Evolutionary conservation across 2,113 vertebrate species (phyloP), one percentile per base, ranked within the genome.

Genomic region (Noturus placidus): DNA sequence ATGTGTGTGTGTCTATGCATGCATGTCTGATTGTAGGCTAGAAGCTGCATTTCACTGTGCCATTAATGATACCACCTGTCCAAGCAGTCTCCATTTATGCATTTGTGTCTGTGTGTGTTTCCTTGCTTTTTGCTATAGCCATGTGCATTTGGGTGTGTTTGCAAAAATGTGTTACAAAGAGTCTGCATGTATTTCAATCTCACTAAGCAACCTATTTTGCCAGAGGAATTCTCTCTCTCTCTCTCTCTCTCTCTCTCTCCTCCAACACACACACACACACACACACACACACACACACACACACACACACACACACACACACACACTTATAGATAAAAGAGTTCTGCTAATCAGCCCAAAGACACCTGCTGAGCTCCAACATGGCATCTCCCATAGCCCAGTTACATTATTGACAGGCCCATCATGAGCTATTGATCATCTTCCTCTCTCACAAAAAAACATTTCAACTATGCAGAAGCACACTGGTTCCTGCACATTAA

Each of bases 391-490:
- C 91, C 87, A 88, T 89, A 90, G 92, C 86, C 86, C 87, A 92
- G 91, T 94, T 95, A 93, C 93, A 95, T 95, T 94, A 95, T 95
- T 93, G 93, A 94, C 94, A 92, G 92, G 91, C 92, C 88, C 87
- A 91, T 90, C 13, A 14, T 89, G 90, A 89, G 56, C 69, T 92
- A 92, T 93, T 85, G 86, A 92, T 94, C 91, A 89, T 35, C 42
- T 30, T 84, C 20, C 63, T 84, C 46, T 30, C 89, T 93, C 92
- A 88, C 89, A 85, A 91, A 88, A 91, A 88, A 90, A 82, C 76
- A 86, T 52, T 77, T 50, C 0, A 5, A 46, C 70, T 86, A 56
- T 86, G 74, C 17, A 82, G 79, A 22, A 78, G 50, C 82, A 67
- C 8, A 84, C 61, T 59, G 61, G 85, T 81, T 86, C 61, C 54